Conservation (phyloP, 30 jellyfish, hydroid and myxozoan species). For the Sanderia malayensis region DNA sequence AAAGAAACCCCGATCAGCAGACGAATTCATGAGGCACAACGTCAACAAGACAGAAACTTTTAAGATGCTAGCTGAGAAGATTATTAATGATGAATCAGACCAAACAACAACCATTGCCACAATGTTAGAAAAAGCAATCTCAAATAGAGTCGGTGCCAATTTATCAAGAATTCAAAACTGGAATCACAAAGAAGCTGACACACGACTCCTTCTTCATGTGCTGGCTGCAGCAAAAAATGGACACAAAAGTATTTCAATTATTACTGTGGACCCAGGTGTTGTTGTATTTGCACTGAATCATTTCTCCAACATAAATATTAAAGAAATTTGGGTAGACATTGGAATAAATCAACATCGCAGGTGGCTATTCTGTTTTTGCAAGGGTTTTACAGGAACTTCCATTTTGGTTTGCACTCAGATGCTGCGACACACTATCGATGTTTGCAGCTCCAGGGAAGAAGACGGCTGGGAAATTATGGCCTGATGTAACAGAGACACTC, state of each 20-base stretch:
- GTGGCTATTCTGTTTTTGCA: not conserved
- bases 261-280: conserved; percentile 5
- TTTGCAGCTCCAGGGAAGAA: not conserved
- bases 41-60: conserved; percentile 15
- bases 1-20: conserved; percentile 5
- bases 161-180: not conserved
- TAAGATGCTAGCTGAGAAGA: not conserved
- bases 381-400: not conserved
- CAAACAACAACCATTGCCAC: not conserved
- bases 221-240: not conserved
- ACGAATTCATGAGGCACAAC: conserved; percentile 12
- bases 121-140: not conserved
- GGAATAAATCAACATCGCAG: conserved; percentile 2
- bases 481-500: not conserved
- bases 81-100: not conserved
- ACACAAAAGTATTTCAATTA: not conserved
- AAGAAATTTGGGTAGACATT: conserved; percentile 10
- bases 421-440: conserved; percentile 16
- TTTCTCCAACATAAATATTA: not conserved
- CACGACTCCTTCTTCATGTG: not conserved
- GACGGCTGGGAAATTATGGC: conserved; percentile 8
- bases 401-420: not conserved
- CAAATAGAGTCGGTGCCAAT: not conserved
- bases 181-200: not conserved
- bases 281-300: conserved; percentile 1